Conservation (phyloP, 2,113 vertebrate genomes). For the Hystrix cristata region DNA sequence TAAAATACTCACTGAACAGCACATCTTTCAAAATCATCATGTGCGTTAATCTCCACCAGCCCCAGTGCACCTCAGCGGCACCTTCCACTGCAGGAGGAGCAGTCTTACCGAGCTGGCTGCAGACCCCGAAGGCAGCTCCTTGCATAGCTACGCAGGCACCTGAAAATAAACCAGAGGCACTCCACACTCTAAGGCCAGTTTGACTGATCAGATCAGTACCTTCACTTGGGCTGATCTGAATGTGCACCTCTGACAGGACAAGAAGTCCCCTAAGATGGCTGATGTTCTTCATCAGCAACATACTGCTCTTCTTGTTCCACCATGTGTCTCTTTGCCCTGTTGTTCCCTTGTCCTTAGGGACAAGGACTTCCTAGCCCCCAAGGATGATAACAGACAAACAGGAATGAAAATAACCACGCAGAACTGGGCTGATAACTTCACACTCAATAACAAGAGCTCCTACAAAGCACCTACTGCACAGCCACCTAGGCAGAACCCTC, state of each 20-base stretch:
- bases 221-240: background rate
- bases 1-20: background rate
- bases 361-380: background rate
- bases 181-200: background rate
- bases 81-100: background rate
- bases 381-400: background rate
- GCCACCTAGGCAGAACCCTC: background rate
- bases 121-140: background rate
- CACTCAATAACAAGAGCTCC: background rate
- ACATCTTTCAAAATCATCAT: background rate
- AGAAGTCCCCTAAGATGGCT: background rate
- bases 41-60: background rate
- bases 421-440: background rate
- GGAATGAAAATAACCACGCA: background rate
- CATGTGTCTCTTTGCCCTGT: background rate
- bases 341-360: background rate
- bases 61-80: background rate
- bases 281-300: background rate
- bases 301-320: background rate
- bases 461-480: background rate
- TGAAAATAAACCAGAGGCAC: background rate
- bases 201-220: background rate
- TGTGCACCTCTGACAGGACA: background rate
- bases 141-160: background rate
- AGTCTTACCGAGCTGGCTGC: background rate